Conservation (phyloP, 2,113 vertebrate species). For the Tautogolabrus adspersus region DNA sequence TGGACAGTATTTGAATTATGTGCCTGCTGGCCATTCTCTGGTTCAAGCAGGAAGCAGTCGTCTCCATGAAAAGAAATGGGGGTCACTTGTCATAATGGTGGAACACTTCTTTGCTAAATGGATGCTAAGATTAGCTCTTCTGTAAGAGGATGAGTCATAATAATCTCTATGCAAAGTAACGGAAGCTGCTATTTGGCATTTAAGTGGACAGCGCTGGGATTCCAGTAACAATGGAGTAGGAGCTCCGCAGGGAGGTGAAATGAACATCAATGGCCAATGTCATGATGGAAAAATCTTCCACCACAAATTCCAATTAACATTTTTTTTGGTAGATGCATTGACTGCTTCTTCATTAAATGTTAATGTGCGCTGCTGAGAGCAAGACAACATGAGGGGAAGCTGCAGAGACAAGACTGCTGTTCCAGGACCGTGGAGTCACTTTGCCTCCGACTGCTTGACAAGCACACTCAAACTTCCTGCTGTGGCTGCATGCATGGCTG, state of each 20-base stretch:
- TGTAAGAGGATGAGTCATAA: slow-evolving; percentile 70
- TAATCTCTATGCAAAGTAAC: slow-evolving; percentile 65
- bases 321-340: slow-evolving; percentile 4
- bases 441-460: slow-evolving; percentile 71
- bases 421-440: slow-evolving; percentile 62
- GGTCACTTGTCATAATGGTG: slow-evolving; percentile 75
- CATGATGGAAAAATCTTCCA: slow-evolving; percentile 19
- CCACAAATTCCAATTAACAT: slow-evolving; percentile 41
- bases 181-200: slow-evolving; percentile 56
- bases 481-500: slow-evolving; percentile 46
- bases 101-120: slow-evolving; percentile 72
- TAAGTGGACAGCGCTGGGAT: slow-evolving; percentile 55
- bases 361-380: slow-evolving; percentile 53
- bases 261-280: slow-evolving; percentile 49
- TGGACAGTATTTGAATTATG: slow-evolving; percentile 73
- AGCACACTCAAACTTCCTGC: slow-evolving; percentile 68
- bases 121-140: slow-evolving; percentile 74
- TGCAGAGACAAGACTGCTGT: slow-evolving; percentile 65
- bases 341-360: slow-evolving; percentile 57
- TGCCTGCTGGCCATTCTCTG: slow-evolving; percentile 69
- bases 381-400: slow-evolving; percentile 67
- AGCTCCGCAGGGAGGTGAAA: slow-evolving; percentile 45
- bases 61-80: slow-evolving; percentile 69
- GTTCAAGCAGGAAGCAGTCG: slow-evolving; percentile 64
- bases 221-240: slow-evolving; percentile 49